phyloP scores from a whole-genome alignment of 2,113 vertebrate species.

The Sterna hirundo region DNA sequence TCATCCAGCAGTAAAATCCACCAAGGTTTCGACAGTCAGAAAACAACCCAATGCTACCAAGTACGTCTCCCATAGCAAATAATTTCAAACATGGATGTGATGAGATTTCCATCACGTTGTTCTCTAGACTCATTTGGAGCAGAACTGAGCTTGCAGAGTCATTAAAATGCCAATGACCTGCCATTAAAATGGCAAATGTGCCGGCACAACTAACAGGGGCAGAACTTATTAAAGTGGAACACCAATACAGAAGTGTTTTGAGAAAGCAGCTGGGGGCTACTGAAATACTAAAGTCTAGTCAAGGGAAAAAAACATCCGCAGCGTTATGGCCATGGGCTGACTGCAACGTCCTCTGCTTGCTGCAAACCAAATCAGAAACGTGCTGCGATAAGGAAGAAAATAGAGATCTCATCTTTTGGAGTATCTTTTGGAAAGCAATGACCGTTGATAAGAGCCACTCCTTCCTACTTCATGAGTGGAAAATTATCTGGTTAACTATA shows the following conservation, averaged over 20 bases:
- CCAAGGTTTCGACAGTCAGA: not conserved
- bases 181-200: not conserved
- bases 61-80: not conserved
- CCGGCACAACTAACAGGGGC: not conserved
- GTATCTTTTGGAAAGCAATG: not conserved
- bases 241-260: not conserved
- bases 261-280: not conserved
- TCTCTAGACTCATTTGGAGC: not conserved
- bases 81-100: not conserved
- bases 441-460: rapidly evolving
- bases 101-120: not conserved
- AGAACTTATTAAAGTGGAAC: not conserved
- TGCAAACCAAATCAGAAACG: not conserved
- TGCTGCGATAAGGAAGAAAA: not conserved
- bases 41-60: not conserved
- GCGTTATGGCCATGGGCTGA: not conserved
- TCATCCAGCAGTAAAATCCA: not conserved
- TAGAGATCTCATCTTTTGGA: not conserved
- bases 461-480: not conserved
- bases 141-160: not conserved
- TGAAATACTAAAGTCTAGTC: not conserved
- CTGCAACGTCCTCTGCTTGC: not conserved
- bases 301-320: not conserved
- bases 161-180: not conserved
- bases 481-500: not conserved